Percentiles rank a stretch among this genome's conserved stretches.
Evolutionary conservation across 1,140 invertebrate genomes (phyloP).

Genomic region (Cryptotermes secundus): DNA sequence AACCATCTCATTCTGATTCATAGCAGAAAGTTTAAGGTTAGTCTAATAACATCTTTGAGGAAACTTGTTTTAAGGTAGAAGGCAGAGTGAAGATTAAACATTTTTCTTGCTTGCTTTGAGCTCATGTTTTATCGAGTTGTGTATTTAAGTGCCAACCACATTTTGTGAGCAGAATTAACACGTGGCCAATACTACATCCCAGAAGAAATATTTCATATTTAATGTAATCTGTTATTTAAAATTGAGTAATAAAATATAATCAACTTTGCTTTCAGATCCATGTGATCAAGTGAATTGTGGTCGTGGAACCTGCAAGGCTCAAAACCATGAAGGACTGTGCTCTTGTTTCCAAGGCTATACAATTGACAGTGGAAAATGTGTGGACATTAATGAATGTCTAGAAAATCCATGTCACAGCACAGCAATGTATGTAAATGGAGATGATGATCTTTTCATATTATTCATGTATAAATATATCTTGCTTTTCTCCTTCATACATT

Average conservation of each 20-base stretch:
- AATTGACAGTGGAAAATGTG: slow-evolving; percentile 65
- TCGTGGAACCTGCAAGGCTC: slow-evolving; percentile 68
- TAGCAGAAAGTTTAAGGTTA: too few species aligned
- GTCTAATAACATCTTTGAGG: too few species aligned
- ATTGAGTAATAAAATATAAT: background rate
- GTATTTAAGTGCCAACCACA: too few species aligned
- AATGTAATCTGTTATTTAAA: too few species aligned
- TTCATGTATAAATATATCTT: background rate
- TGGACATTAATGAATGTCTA: slow-evolving; percentile 79
- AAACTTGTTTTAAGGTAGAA: too few species aligned
- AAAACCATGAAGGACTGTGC: slow-evolving; percentile 69
- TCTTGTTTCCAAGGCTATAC: slow-evolving; percentile 73
- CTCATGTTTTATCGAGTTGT: too few species aligned
- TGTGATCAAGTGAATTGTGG: slow-evolving; percentile 73
- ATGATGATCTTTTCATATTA: background rate
- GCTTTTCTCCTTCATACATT: background rate
- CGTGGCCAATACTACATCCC: too few species aligned
- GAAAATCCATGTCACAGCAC: slow-evolving; percentile 73
- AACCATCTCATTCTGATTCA: too few species aligned
- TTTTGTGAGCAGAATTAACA: too few species aligned
- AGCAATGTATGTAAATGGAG: slow-evolving; percentile 55
- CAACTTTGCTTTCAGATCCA: slow-evolving; percentile 58
- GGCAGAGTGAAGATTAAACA: too few species aligned
- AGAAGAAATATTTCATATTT: too few species aligned
- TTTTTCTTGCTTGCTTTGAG: too few species aligned